Base-by-base conservation (phyloP, 2,888 invertebrate species). In the Caenorhabditis doughertyi region DNA sequence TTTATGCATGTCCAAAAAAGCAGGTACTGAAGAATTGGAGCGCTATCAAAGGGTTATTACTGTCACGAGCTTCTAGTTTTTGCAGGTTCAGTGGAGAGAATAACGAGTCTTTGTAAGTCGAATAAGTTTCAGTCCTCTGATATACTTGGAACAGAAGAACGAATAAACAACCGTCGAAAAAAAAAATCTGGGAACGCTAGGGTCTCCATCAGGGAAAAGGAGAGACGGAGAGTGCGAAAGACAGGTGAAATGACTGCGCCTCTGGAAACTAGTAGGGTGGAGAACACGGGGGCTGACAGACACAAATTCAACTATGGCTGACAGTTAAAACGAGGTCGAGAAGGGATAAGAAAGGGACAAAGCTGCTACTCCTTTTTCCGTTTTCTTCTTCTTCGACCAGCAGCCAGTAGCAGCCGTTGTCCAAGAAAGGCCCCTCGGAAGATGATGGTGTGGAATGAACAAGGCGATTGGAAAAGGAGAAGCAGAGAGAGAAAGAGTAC, bases 371-470 rank as follows among this genome's bases (percentile, higher is more conserved):
- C 44, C 58, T 51, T 25, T 42, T 21, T 39, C 29, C 47, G n/a
- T 29, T 25, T 47, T 64, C 47, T 64, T 64, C 32, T 47, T 64
- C 65, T 65, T 65, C 65, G 23, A 21, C 65, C 35, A 65, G 32
- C 64, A 64, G 64, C 60, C 73, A 53, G 73, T 53, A 55, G 64
- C 73, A 72, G 72, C 62, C 72, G 72, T 72, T 72, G 72, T 55
- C 74, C 74, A 74, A 74, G 74, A 74, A 74, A 74, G 74, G 64
- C 62, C 73, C 73, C 72, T 64, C 72, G 60, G 72, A 72, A 72
- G 72, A 72, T 72, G 72, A 72, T 72, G 72, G 72, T 72, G 72
- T 72, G 72, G 72, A 74, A 62, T 74, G 73, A 56, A 65, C 62
- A 62, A 64, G 65, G 51, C 51, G 65, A 65, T 65, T 62, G 73